Conservation (phyloP, 1,140 invertebrate genomes). For the Camponotus vicinus region DNA sequence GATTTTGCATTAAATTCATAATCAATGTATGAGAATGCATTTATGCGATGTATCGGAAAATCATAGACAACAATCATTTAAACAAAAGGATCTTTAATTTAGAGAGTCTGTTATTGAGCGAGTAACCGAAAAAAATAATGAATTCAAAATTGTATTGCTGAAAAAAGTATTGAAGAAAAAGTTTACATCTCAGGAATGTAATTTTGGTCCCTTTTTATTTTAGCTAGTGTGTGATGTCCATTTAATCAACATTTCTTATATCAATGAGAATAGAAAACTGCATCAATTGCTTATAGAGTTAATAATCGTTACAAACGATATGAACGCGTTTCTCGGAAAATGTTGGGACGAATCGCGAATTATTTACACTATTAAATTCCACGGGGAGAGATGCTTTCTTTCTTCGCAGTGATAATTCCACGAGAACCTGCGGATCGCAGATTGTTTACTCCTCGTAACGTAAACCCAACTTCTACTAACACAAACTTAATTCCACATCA, state of each 20-base stretch:
- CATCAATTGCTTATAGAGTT: neutral
- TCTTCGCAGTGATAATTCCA: neutral
- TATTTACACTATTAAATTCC: neutral
- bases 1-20: slow-evolving; percentile 60
- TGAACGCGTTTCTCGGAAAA: slow-evolving; percentile 1
- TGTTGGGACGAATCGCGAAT: neutral
- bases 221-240: neutral
- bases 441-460: slow-evolving; percentile 21
- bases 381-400: too few species aligned
- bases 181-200: neutral
- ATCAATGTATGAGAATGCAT: slow-evolving; percentile 60
- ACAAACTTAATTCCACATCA: slow-evolving; percentile 40
- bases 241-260: neutral
- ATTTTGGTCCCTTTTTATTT: neutral
- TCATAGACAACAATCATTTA: slow-evolving; percentile 12
- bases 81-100: neutral
- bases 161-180: neutral
- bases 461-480: slow-evolving; percentile 54
- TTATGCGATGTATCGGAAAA: slow-evolving; percentile 52
- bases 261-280: neutral
- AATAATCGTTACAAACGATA: slow-evolving; percentile 17
- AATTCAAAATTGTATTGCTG: neutral
- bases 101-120: neutral
- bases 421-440: neutral
- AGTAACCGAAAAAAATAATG: neutral